These are phyloP conservation scores for Archips xylosteana DNA, from an alignment of 2,888 invertebrate genomes.

Conservation along the genomic window DNA sequence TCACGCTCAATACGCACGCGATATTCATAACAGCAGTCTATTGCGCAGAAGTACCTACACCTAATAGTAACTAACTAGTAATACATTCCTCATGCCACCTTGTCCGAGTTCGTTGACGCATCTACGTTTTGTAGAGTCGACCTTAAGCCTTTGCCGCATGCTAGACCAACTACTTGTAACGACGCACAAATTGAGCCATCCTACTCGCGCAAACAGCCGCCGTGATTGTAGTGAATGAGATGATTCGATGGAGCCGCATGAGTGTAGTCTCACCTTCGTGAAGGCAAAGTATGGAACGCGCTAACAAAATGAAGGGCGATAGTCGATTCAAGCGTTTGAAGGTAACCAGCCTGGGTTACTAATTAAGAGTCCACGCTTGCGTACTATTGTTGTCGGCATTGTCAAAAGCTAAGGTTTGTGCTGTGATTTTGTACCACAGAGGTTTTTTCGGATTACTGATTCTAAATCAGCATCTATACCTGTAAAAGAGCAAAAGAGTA, in stretches of 20 bases:
- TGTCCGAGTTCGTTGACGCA: constrained; percentile 84
- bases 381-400: constrained; percentile 49
- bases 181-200: constrained; percentile 72
- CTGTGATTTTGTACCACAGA: not conserved
- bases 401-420: constrained; percentile 13
- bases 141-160: constrained; percentile 75
- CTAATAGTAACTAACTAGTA: constrained; percentile 68
- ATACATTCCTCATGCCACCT: constrained; percentile 83
- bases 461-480: no score
- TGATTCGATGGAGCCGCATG: constrained; percentile 63
- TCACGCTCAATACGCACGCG: not conserved
- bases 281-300: constrained; percentile 78
- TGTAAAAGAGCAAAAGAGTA: no score
- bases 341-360: constrained; percentile 72
- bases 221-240: constrained; percentile 63
- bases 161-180: constrained; percentile 74
- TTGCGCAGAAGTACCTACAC: constrained; percentile 57
- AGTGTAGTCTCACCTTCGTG: constrained; percentile 73
- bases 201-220: constrained; percentile 65
- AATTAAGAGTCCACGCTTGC: constrained; percentile 67
- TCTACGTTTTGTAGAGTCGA: constrained; percentile 82
- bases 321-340: constrained; percentile 74
- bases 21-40: constrained; percentile 27
- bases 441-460: not conserved
- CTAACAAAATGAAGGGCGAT: constrained; percentile 85